Evolutionary conservation across 2,797 vertebrate species (phyloP).

Genomic region (Linurgus olivaceus): DNA sequence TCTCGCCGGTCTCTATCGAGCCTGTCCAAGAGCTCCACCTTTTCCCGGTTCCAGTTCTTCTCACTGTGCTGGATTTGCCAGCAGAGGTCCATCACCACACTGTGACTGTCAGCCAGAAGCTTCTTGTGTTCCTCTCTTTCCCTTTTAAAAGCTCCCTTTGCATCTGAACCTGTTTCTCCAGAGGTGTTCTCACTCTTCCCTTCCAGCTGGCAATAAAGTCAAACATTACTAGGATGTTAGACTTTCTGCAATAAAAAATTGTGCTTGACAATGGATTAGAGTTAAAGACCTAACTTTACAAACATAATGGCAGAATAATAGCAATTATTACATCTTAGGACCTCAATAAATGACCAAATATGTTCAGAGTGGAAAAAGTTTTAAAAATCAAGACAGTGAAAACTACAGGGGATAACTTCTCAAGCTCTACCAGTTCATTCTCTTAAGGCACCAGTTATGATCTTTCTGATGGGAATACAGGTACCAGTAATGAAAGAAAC

Average conservation of each 20-base stretch:
- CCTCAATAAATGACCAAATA: neutral
- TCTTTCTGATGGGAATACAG: neutral
- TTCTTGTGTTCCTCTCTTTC: conserved; percentile 88
- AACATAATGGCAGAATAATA: neutral
- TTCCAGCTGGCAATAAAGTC: conserved; percentile 73
- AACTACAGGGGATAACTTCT: neutral
- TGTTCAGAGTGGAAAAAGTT: neutral
- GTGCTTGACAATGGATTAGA: neutral
- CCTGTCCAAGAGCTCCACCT: conserved; percentile 85
- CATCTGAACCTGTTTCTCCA: conserved; percentile 57
- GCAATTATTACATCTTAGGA: neutral
- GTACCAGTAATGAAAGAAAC: neutral
- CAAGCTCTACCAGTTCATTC: neutral
- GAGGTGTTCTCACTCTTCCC: conserved; percentile 65
- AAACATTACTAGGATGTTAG: neutral
- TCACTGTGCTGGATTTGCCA: conserved; percentile 93
- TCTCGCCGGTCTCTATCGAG: conserved; percentile 86
- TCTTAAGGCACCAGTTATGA: neutral
- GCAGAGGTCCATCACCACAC: conserved; percentile 87
- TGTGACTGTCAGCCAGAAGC: conserved; percentile 89
- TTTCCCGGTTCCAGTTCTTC: conserved; percentile 89
- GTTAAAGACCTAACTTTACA: neutral
- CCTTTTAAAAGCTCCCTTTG: conserved; percentile 73
- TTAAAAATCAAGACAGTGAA: neutral
- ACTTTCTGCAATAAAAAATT: neutral